phyloP scores from a whole-genome alignment of 2,888 invertebrate genomes.

The Meta bourneti region DNA sequence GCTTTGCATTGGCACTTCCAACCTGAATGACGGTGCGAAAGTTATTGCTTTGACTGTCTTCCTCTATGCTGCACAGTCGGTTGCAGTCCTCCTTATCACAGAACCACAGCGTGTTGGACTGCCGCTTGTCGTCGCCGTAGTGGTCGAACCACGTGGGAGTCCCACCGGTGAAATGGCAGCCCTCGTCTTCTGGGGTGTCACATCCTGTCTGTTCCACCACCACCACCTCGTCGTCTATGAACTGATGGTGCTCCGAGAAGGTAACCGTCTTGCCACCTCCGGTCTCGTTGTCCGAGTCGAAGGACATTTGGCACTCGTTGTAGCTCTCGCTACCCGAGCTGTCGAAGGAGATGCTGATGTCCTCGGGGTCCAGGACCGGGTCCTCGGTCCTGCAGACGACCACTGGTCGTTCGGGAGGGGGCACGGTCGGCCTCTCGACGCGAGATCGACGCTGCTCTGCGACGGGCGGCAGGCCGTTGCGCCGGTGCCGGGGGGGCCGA shows the following conservation, averaged over 20 bases:
- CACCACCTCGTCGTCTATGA: background rate
- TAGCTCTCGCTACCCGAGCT: constrained; percentile 65
- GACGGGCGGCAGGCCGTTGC: constrained; percentile 42
- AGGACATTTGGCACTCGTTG: constrained; percentile 67
- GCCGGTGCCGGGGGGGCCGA: constrained; percentile 27
- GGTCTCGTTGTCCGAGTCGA: constrained; percentile 73
- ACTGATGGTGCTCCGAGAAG: background rate
- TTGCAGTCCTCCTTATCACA: background rate
- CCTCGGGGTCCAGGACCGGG: constrained; percentile 42
- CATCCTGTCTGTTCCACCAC: background rate
- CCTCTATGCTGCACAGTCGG: background rate
- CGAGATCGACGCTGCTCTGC: constrained; percentile 16
- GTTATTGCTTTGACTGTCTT: constrained; percentile 28
- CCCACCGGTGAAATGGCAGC: constrained; percentile 48
- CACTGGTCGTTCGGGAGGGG: constrained; percentile 76
- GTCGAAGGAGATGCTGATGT: constrained; percentile 60
- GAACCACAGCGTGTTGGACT: constrained; percentile 63
- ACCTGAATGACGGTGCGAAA: constrained; percentile 66
- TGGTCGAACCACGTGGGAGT: constrained; percentile 74
- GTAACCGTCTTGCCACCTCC: background rate
- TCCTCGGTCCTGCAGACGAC: background rate
- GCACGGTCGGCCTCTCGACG: constrained; percentile 73
- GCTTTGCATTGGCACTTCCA: constrained; percentile 25
- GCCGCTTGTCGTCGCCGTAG: constrained; percentile 61
- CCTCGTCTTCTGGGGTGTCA: background rate